These are phyloP conservation scores for Mugil cephalus DNA, from an alignment of 2,113 vertebrate genomes.

Conservation along the genomic window DNA sequence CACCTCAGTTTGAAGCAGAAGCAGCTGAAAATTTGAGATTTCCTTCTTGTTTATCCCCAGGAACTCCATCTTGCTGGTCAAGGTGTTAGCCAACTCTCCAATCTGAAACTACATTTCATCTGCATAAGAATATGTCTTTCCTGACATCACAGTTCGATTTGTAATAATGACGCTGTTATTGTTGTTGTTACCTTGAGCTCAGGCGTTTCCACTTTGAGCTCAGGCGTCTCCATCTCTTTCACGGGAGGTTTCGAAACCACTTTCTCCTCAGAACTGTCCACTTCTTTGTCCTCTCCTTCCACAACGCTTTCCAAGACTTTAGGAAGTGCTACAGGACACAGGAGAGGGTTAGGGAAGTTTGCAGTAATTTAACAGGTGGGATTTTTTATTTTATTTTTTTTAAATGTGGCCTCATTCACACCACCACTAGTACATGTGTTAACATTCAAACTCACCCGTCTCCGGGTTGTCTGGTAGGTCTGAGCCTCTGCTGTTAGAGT, in stretches of 20 bases:
- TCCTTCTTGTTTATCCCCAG: constrained; percentile 96
- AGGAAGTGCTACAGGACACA: constrained; percentile 65
- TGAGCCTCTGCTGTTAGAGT: constrained; percentile 88
- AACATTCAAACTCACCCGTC: constrained; percentile 80
- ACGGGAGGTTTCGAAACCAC: constrained; percentile 74
- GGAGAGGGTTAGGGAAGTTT: not conserved
- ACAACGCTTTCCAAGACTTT: constrained; percentile 79
- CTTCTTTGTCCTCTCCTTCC: constrained; percentile 86
- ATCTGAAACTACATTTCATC: constrained; percentile 92
- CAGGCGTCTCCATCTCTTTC: constrained; percentile 87
- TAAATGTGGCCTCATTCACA: not conserved
- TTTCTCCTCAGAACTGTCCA: constrained; percentile 85
- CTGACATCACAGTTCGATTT: not conserved
- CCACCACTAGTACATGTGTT: not conserved
- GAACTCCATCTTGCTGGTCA: constrained; percentile 99
- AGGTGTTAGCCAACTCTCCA: constrained; percentile 96
- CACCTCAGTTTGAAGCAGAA: constrained; percentile 98
- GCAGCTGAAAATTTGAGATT: constrained; percentile 98
- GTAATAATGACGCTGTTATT: too few relatives aligned
- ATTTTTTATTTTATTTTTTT: too few relatives aligned
- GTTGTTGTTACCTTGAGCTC: constrained; percentile 61
- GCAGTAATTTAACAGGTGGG: not conserved
- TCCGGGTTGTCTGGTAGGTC: constrained; percentile 85
- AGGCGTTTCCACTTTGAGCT: constrained; percentile 91
- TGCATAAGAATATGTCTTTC: constrained; percentile 2